Base-by-base conservation (phyloP, 2,797 vertebrate species). In the Cichlasoma orientale region DNA sequence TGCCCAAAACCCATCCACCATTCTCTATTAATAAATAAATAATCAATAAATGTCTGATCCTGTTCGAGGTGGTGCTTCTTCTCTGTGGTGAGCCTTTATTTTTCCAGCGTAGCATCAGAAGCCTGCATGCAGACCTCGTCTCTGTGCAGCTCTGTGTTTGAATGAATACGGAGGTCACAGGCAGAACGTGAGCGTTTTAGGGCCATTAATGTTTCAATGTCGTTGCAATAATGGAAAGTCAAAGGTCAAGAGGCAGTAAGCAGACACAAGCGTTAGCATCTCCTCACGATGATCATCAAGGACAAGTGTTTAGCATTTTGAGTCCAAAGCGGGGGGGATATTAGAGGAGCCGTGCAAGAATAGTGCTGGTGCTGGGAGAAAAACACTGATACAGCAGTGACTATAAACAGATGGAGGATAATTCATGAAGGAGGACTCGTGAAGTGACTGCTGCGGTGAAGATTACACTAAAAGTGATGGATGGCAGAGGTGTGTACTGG, bases 331-430 rank as follows among this genome's bases (percentile, higher is more conserved):
- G 50, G 25, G 2, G 0, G 63, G 50, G 31, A 7, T n/a, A 50
- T 44, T 68, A 31, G 63, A 50, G 10, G 54, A 25, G 41, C 36
- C 11, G 31, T 59, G 56, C 29, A 61, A 41, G 50, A 61, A 59
- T 16, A 59, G 56, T 23, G 36, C 33, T 68, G 47, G 41, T 68
- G 41, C 41, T 50, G 63, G 41, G 50, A 68, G 63, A 68, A 68
- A 52, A 50, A n/a, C 50, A 31, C 63, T 68, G 44, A 31, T 68
- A 27, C 44, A 14, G 63, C 63, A 68, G 44, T 50, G 63, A 68
- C 63, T 52, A 68, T 68, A 52, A 68, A 72, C 71, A 72, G 71
- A 55, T 41, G 44, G 50, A 66, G 74, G 74, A 75, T 52, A 68
- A 68, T 68, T 68, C 63, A 68, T 66, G 74, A 29, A 66, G 63